phyloP scores from a whole-genome alignment of 2,797 vertebrate species.

The Rachycentron canadum region DNA sequence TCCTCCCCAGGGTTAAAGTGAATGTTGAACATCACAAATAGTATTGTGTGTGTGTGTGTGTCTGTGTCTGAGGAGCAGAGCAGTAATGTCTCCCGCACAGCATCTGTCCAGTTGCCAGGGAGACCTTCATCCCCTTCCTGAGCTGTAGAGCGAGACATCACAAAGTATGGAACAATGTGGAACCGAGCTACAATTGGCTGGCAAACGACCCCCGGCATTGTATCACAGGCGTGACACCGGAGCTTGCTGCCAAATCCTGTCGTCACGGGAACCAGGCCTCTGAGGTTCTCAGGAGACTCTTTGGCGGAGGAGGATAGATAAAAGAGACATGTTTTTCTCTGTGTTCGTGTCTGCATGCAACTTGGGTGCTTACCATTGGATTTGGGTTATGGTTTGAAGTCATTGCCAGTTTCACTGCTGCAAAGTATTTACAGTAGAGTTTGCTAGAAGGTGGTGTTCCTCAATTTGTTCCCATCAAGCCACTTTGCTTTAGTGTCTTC shows the following conservation, averaged over 20 bases:
- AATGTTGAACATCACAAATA: slow-evolving; percentile 69
- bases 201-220: slow-evolving; percentile 48
- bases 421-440: slow-evolving; percentile 13
- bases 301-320: slow-evolving; percentile 27
- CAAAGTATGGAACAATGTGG: slow-evolving; percentile 68
- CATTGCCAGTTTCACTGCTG: slow-evolving; percentile 27
- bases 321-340: slow-evolving; percentile 35
- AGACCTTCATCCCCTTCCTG: slow-evolving; percentile 51
- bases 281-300: slow-evolving; percentile 43
- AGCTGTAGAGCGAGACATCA: slow-evolving; percentile 68
- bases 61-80: slow-evolving; percentile 22
- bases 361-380: slow-evolving; percentile 21
- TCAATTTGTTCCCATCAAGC: slow-evolving; percentile 20
- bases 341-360: slow-evolving; percentile 21
- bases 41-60: slow-evolving; percentile 20
- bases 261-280: slow-evolving; percentile 46
- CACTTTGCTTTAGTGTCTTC: slow-evolving; percentile 22
- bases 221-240: slow-evolving; percentile 36
- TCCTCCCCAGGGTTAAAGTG: slow-evolving; percentile 68
- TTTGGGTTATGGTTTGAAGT: slow-evolving; percentile 39
- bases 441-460: slow-evolving; percentile 2
- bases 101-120: slow-evolving; percentile 74
- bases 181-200: slow-evolving; percentile 62
- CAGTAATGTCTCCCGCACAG: slow-evolving; percentile 54
- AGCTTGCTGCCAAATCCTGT: slow-evolving; percentile 57